These are phyloP conservation scores for Zootermopsis nevadensis DNA, from an alignment of 2,888 invertebrate genomes.

Conservation along the genomic window DNA sequence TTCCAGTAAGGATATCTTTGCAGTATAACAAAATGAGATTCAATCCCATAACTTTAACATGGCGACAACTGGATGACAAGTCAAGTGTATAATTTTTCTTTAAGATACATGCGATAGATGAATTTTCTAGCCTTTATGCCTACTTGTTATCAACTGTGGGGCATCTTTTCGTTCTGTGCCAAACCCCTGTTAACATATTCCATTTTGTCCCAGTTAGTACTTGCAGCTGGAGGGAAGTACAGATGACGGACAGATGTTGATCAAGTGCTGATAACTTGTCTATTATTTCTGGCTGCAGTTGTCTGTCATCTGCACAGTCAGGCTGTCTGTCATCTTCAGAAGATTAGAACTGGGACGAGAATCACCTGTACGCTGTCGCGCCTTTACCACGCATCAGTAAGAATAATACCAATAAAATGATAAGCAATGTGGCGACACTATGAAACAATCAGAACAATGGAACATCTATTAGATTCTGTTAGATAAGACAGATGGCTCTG, in stretches of 20 bases:
- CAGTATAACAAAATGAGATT: no score
- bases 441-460: no score
- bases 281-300: constrained; percentile 32
- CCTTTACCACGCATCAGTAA: not conserved
- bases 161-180: not conserved
- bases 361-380: not conserved
- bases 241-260: constrained; percentile 30
- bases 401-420: no score
- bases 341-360: not conserved
- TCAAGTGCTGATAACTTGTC: constrained; percentile 35
- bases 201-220: not conserved
- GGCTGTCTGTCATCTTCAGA: not conserved
- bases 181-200: not conserved
- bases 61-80: not conserved
- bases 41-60: no score
- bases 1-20: no score
- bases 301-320: not conserved
- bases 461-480: no score
- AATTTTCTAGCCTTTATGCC: not conserved
- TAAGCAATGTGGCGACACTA: no score
- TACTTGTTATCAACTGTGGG: not conserved
- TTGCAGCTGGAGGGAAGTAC: not conserved
- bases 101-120: not conserved
- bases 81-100: not conserved
- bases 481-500: no score